These are phyloP conservation scores for Rhabdornis inornatus DNA, from an alignment of 2,113 vertebrate species.

Conservation along the genomic window DNA sequence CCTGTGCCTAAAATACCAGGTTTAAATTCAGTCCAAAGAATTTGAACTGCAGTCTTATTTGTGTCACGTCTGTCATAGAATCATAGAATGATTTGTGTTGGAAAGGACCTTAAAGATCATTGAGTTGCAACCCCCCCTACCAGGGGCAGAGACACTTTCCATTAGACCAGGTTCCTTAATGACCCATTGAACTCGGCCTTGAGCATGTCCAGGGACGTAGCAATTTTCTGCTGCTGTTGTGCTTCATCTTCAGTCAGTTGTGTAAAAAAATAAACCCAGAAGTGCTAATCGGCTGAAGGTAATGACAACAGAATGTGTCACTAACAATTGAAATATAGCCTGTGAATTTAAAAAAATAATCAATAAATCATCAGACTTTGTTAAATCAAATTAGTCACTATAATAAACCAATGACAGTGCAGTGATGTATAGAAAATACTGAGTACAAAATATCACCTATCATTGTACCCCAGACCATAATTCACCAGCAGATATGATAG, in stretches of 20 bases:
- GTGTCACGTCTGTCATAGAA: neutral
- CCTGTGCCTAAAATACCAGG: neutral
- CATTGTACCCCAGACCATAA: neutral
- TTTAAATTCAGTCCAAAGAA: neutral
- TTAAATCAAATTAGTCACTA: neutral
- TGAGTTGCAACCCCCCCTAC: rapidly evolving
- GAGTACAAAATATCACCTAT: neutral
- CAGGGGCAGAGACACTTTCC: neutral
- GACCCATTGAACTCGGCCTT: neutral
- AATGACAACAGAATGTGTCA: neutral
- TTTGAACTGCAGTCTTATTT: neutral
- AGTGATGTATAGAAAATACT: conserved; percentile 13
- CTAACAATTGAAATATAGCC: neutral
- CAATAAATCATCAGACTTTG: neutral
- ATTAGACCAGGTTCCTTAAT: neutral
- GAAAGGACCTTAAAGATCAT: neutral
- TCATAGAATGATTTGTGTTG: neutral
- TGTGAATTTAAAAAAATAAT: neutral
- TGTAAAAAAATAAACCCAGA: neutral
- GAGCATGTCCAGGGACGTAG: neutral
- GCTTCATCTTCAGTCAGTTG: neutral
- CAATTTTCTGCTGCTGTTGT: neutral
- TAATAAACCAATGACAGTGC: neutral
- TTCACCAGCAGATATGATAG: neutral
- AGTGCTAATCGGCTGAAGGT: conserved; percentile 15